phyloP scores from a whole-genome alignment of 2,797 vertebrate genomes.

The Champsocephalus gunnari region DNA sequence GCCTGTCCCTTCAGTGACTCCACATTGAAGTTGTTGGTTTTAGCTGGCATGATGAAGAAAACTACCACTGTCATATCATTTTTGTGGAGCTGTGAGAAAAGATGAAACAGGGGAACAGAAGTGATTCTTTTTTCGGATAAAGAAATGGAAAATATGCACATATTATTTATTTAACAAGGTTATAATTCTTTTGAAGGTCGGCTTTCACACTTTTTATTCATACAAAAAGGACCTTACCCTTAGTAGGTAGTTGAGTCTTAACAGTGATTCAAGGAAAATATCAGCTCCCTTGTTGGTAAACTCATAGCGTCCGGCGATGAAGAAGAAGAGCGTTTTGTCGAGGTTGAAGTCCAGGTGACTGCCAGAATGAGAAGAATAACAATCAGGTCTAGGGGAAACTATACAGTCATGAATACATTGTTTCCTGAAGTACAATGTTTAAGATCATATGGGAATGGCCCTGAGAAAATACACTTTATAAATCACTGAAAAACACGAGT shows the following conservation, averaged over 20 bases:
- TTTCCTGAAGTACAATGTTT: background rate
- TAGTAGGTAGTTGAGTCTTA: constrained; percentile 94
- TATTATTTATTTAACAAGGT: background rate
- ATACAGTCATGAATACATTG: background rate
- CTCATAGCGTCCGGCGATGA: constrained; percentile 97
- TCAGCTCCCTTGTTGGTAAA: constrained; percentile 98
- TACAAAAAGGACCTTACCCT: constrained; percentile 81
- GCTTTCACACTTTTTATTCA: background rate
- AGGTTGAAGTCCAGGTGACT: constrained; percentile 96
- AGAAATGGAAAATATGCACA: background rate
- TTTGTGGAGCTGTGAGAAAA: constrained; percentile 88
- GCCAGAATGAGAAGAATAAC: constrained; percentile 32
- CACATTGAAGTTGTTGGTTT: constrained; percentile 98
- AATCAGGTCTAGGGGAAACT: background rate
- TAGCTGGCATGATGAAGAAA: constrained; percentile 98
- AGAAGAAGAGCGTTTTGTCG: constrained; percentile 96
- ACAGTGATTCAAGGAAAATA: constrained; percentile 94
- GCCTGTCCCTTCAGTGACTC: constrained; percentile 97
- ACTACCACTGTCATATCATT: constrained; percentile 92
- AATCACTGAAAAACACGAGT: background rate
- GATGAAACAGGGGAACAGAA: background rate
- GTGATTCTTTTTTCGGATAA: background rate
- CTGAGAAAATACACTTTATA: too few species aligned
- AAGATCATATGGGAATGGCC: background rate
- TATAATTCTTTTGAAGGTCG: background rate